Base-by-base conservation (phyloP, 1,140 invertebrate genomes). In the Drosophila tropicalis region DNA sequence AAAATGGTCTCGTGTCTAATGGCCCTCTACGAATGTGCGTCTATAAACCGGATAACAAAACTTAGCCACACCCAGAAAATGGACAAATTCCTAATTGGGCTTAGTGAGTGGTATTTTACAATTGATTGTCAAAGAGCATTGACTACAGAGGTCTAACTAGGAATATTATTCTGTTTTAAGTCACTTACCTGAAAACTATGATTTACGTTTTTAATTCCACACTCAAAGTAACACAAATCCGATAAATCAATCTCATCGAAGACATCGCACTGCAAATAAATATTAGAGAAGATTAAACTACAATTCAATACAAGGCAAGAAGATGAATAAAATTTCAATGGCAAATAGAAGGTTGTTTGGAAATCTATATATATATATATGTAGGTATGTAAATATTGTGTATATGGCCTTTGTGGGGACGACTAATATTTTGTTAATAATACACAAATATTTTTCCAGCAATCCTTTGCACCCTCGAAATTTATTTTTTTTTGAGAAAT, bases 191-290 rank as follows among this genome's bases (percentile, higher is more conserved):
- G 96, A 93, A 97, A 97, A 93, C 96, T 96, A 92, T 97, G 95
- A 93, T 97, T 96, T 76, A 95, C 95, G 94, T 96, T 97, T 93
- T 96, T 97, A 72, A 95, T 96, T 92, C 96, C 96, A 93, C 96
- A 97, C 94, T 97, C 96, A 36, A 96, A 96, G 89, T 97, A 95
- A 82, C 95, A 97, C 69, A 97, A 93, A 93, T 97, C 96, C 76
- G 95, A 95, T 81, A 97, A 93, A 90, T 96, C 96, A 92, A 96
- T 96, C 92, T 97, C 96, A 93, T 97, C 96, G 94, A 96, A 97
- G 71, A 97, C 95, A 91, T 95, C 94, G 92, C 96, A 96, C 97
- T 97, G 94, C 22, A 96, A 95, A 86, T 70, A 74, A 5, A 57
- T 47, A 22, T 17, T 7, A 44, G 5, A 22, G 19, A 25, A 19